Evolutionary conservation across 2,797 vertebrate genomes (phyloP).

Genomic region (Choloepus didactylus): DNA sequence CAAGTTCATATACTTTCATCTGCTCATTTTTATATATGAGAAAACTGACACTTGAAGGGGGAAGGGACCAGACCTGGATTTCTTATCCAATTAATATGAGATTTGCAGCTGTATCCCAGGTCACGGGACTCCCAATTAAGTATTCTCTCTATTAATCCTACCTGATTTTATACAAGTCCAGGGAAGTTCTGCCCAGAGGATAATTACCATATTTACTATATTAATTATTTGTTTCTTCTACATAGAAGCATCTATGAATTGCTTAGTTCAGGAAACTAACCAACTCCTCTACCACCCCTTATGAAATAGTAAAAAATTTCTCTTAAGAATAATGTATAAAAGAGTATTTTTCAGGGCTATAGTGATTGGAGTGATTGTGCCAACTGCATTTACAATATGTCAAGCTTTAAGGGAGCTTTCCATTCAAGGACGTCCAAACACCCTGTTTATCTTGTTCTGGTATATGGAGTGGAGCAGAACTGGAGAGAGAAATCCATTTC

Average conservation of each 20-base stretch:
- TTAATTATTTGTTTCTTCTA: background rate
- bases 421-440: background rate
- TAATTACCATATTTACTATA: background rate
- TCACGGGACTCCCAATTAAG: background rate
- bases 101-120: background rate
- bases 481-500: slow-evolving; percentile 14
- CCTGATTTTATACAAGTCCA: background rate
- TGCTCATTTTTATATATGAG: background rate
- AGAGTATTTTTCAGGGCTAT: background rate
- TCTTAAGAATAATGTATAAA: background rate
- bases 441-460: slow-evolving; percentile 10
- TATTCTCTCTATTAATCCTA: background rate
- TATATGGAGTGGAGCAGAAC: background rate
- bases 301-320: background rate
- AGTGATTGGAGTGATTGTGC: background rate
- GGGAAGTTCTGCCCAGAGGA: background rate
- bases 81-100: background rate
- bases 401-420: background rate
- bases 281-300: background rate
- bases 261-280: background rate
- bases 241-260: background rate
- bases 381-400: background rate
- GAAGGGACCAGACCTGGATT: background rate
- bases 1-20: background rate
- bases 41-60: background rate